Evolutionary conservation across 2,797 vertebrate genomes (phyloP).

Genomic region (Manis crassicaudata): DNA sequence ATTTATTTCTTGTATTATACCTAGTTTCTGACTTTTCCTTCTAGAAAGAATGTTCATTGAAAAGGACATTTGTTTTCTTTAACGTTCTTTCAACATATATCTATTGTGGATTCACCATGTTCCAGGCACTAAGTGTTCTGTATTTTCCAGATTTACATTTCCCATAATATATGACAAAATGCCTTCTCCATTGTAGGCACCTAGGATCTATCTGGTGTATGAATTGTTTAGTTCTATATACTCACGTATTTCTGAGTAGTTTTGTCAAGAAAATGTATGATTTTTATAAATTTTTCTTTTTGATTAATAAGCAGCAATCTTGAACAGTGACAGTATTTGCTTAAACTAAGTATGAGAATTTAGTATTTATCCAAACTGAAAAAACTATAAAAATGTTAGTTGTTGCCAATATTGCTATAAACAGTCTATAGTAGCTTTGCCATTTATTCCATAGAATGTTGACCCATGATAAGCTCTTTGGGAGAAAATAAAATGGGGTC

Average conservation of each 20-base stretch:
- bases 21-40: background rate
- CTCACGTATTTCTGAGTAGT: background rate
- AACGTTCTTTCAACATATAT: background rate
- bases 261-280: background rate
- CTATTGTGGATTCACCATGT: background rate
- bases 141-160: background rate
- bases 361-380: background rate
- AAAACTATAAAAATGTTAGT: background rate
- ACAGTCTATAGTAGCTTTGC: background rate
- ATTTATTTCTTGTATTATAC: background rate
- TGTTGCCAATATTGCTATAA: background rate
- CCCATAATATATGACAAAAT: background rate
- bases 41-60: background rate
- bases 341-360: background rate
- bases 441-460: background rate
- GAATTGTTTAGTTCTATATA: background rate
- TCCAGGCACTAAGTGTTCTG: background rate
- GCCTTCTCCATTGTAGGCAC: background rate
- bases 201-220: background rate
- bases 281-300: background rate
- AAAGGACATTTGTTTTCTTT: background rate
- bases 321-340: background rate
- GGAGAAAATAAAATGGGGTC: background rate
- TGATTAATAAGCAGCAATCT: background rate
- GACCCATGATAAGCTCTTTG: background rate